Evolutionary conservation across 2,113 vertebrate species (phyloP), one percentile per base, ranked within the genome.

Genomic region (Shinisaurus crocodilurus): DNA sequence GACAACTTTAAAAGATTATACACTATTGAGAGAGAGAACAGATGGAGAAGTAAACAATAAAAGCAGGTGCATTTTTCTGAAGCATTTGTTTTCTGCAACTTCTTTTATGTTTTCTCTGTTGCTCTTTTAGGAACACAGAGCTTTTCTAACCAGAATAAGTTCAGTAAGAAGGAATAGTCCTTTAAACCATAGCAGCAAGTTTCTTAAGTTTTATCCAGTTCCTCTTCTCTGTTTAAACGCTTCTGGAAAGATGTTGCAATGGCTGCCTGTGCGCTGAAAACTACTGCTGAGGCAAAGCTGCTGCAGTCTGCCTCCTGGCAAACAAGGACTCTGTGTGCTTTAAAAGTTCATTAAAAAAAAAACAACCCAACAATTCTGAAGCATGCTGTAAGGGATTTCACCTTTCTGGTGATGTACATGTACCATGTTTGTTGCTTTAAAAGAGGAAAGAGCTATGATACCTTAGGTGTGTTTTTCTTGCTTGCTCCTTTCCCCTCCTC

Each of bases 191-290:
- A 95, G 92, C 94, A 95, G 89, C 95, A 95, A 93, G 76, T 92
- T 95, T 96, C 92, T n/a, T 93, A 96, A 92, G 93, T 77, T 91
- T 93, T 93, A 94, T 94, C 94, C 77, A 80, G 77, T 96, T 97
- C 82, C 92, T 91, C 6, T 80, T 85, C 87, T 92, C 92, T 94
- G 93, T 96, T 92, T 86, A 86, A 90, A 92, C 95, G 88, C 94
- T 97, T 91, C 93, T 50, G 81, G 72, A 93, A 92, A 93, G 92
- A 89, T 91, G 67, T 91, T 91, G 70, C 88, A 57, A 83, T 93
- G 94, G 89, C 65, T 93, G 88, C 37, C 86, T 40, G 88, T 70
- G 83, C 1, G 95, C 92, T 86, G 92, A 96, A 95, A 92, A 87
- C 92, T 94, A 85, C 91, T 93, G 90, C 54, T 9, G 82, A 92